phyloP scores from a whole-genome alignment of 2,797 vertebrate species.

The Crypturellus tataupa region DNA sequence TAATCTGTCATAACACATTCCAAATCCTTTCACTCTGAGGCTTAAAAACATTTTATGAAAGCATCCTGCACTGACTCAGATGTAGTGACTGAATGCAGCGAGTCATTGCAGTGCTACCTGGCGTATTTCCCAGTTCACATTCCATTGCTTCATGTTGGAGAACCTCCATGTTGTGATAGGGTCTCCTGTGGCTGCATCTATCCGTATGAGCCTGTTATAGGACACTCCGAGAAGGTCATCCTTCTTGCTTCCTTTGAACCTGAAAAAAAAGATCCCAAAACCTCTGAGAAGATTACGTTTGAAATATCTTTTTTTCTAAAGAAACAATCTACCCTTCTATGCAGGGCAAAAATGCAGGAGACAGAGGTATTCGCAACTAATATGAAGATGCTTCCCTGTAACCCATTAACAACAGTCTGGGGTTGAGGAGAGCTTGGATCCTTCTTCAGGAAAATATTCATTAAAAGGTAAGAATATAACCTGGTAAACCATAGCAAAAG shows the following conservation, averaged over 20 bases:
- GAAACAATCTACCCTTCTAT: not conserved
- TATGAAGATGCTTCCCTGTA: not conserved
- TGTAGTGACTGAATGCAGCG: not conserved
- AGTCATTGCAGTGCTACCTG: slow-evolving; percentile 83
- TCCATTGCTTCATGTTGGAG: slow-evolving; percentile 98
- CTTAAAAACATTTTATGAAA: slow-evolving; percentile 17
- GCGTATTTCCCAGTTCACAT: slow-evolving; percentile 98
- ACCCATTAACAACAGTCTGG: not conserved
- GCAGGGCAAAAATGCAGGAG: not conserved
- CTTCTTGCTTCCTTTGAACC: slow-evolving; percentile 95
- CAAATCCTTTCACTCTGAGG: not conserved
- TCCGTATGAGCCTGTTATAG: slow-evolving; percentile 94
- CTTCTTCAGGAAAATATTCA: not conserved
- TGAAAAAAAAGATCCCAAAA: slow-evolving; percentile 54
- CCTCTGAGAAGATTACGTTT: not conserved
- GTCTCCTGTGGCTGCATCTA: slow-evolving; percentile 90
- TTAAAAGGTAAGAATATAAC: not conserved
- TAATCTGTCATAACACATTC: not conserved
- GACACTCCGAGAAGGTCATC: slow-evolving; percentile 97
- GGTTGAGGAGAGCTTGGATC: not conserved
- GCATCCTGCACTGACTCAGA: not conserved
- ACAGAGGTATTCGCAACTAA: not conserved
- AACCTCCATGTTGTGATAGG: slow-evolving; percentile 97
- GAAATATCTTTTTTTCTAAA: not conserved
- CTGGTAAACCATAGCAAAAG: not conserved